These are phyloP conservation scores for Heliconius charithonia DNA, from an alignment of 2,888 invertebrate genomes.

Conservation along the genomic window DNA sequence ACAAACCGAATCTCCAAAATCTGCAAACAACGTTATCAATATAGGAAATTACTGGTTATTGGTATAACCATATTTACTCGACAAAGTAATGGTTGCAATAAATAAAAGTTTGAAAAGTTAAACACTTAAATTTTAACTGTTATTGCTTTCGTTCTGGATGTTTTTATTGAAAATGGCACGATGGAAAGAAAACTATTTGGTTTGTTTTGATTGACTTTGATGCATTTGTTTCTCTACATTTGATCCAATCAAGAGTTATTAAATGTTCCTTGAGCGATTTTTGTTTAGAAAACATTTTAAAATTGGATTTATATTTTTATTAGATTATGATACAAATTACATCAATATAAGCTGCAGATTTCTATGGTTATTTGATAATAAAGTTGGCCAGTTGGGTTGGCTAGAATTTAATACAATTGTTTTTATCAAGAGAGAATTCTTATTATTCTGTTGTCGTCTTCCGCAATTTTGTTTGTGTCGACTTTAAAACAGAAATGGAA, in stretches of 20 bases:
- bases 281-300: not conserved
- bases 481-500: no score
- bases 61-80: slow-evolving; percentile 44
- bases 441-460: no score
- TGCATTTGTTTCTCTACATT: slow-evolving; percentile 5
- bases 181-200: slow-evolving; percentile 5
- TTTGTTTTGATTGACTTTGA: slow-evolving; percentile 9
- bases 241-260: slow-evolving; percentile 6
- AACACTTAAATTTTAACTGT: slow-evolving; percentile 42
- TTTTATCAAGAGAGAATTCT: no score
- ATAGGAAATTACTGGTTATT: slow-evolving; percentile 39
- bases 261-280: not conserved
- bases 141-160: slow-evolving; percentile 40
- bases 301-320: not conserved
- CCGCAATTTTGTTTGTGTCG: no score
- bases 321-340: no score
- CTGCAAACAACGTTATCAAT: slow-evolving; percentile 32
- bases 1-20: slow-evolving; percentile 6
- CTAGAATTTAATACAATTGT: no score
- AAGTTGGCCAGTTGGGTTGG: not conserved
- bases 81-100: slow-evolving; percentile 36
- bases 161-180: slow-evolving; percentile 41
- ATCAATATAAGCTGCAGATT: no score
- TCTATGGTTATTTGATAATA: not conserved
- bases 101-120: slow-evolving; percentile 44